A percentile compares a stretch with the other conserved stretches of the same genome.
Conservation (phyloP, 2,113 vertebrate genomes). For the Crocuta crocuta region DNA sequence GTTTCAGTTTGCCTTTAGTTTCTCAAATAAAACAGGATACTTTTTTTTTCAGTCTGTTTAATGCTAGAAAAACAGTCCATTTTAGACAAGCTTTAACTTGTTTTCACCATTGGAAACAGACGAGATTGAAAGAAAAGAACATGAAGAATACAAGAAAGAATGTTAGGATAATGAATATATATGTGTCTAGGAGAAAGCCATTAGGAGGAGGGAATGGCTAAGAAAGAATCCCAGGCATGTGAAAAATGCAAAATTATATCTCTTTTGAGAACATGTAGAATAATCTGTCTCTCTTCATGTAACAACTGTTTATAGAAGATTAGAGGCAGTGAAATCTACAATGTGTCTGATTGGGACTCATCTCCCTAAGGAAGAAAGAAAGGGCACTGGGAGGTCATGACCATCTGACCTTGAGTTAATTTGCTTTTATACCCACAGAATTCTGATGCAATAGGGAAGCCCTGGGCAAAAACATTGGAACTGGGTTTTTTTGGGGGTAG, state of each 20-base stretch:
- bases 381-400: slow-evolving; percentile 15
- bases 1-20: background rate
- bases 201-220: slow-evolving; percentile 15
- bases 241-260: slow-evolving; percentile 69
- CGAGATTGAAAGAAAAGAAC: background rate
- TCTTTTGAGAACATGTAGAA: slow-evolving; percentile 54
- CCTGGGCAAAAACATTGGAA: background rate
- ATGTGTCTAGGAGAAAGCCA: background rate
- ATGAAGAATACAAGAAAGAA: background rate
- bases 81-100: background rate
- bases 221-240: slow-evolving; percentile 67
- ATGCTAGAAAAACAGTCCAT: background rate
- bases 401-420: slow-evolving; percentile 26
- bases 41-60: background rate
- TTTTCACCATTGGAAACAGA: slow-evolving; percentile 7
- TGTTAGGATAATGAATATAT: background rate
- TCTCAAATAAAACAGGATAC: slow-evolving; percentile 17
- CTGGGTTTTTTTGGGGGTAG: background rate
- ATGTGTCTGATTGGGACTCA: background rate
- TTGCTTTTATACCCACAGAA: background rate
- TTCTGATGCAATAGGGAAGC: background rate
- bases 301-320: slow-evolving; percentile 61
- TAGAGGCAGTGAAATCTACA: slow-evolving; percentile 2
- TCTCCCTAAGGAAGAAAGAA: slow-evolving; percentile 22
- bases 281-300: slow-evolving; percentile 47